phyloP scores from a whole-genome alignment of 2,888 invertebrate species.

The Schizaphis graminum region DNA sequence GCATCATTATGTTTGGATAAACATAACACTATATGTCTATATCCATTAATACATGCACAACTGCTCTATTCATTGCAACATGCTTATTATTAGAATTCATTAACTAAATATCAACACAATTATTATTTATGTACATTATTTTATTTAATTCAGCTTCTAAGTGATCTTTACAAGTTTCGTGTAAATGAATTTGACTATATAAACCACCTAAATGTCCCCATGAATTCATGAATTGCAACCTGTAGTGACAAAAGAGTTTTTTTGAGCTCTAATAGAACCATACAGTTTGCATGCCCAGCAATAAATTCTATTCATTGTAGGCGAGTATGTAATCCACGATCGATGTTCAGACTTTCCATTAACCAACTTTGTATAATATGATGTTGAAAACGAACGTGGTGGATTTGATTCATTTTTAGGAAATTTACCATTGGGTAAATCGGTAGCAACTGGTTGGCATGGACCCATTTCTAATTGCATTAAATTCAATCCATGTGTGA shows the following conservation, averaged over 20 bases:
- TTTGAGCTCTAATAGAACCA: slow-evolving; percentile 5
- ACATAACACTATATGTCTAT: not conserved
- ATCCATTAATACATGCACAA: not conserved
- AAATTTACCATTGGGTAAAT: slow-evolving; percentile 25
- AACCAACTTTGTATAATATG: slow-evolving; percentile 20
- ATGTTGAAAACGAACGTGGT: slow-evolving; percentile 15
- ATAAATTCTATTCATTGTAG: slow-evolving; percentile 15
- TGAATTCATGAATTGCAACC: not conserved
- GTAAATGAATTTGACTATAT: not conserved
- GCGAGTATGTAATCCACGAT: not conserved
- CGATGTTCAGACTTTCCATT: slow-evolving; percentile 20
- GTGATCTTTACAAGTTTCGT: not conserved
- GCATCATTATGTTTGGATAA: slow-evolving; percentile 27
- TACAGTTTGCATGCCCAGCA: not conserved
- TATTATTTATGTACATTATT: slow-evolving; percentile 11
- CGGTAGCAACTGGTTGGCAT: not conserved
- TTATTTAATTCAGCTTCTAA: not conserved
- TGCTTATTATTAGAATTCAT: slow-evolving; percentile 23
- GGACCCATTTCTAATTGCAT: not conserved
- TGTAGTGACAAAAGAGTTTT: not conserved
- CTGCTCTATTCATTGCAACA: slow-evolving; percentile 4
- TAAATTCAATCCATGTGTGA: not conserved
- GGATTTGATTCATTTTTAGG: not conserved
- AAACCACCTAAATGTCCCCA: slow-evolving; percentile 7
- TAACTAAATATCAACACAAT: slow-evolving; percentile 4